Evolutionary conservation across 2,888 invertebrate genomes (phyloP).

Genomic region (Amblyjoppa fuscipennis): DNA sequence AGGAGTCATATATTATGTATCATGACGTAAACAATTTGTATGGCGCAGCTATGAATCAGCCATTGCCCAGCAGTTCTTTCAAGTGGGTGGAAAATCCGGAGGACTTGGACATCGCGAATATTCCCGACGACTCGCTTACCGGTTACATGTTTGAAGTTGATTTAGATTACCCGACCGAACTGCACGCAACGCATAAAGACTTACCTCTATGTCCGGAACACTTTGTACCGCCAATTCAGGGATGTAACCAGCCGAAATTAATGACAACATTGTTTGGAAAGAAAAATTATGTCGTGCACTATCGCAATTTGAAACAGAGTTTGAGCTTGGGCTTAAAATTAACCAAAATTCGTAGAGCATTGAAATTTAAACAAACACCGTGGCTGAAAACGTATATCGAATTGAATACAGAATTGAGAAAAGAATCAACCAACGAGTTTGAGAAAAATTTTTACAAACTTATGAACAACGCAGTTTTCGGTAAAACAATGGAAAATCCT

Average conservation of each 20-base stretch:
- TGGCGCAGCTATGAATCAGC: constrained; percentile 79
- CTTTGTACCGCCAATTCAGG: constrained; percentile 13
- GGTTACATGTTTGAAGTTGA: constrained; percentile 49
- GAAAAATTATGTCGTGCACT: constrained; percentile 77
- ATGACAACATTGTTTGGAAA: constrained; percentile 31
- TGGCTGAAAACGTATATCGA: constrained; percentile 77
- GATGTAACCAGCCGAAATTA: constrained; percentile 21
- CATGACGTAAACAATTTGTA: constrained; percentile 81
- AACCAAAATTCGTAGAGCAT: constrained; percentile 73
- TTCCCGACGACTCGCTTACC: not conserved
- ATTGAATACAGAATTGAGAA: constrained; percentile 78
- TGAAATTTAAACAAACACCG: constrained; percentile 77
- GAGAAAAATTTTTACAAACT: constrained; percentile 77
- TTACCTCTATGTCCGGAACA: constrained; percentile 73
- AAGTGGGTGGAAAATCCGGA: constrained; percentile 72
- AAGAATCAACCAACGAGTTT: constrained; percentile 77
- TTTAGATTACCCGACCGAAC: constrained; percentile 73
- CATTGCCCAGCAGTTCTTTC: constrained; percentile 76
- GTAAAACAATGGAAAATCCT: constrained; percentile 81
- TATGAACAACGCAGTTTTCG: constrained; percentile 40
- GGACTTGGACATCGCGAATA: constrained; percentile 1
- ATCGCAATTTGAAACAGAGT: constrained; percentile 78
- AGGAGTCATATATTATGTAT: constrained; percentile 75
- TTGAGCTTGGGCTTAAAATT: constrained; percentile 70
- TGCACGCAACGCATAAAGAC: constrained; percentile 78